A percentile compares a stretch with the other conserved stretches of the same genome.
Evolutionary conservation across 2,113 vertebrate species (phyloP).

Genomic region (Hemibagrus wyckioides): DNA sequence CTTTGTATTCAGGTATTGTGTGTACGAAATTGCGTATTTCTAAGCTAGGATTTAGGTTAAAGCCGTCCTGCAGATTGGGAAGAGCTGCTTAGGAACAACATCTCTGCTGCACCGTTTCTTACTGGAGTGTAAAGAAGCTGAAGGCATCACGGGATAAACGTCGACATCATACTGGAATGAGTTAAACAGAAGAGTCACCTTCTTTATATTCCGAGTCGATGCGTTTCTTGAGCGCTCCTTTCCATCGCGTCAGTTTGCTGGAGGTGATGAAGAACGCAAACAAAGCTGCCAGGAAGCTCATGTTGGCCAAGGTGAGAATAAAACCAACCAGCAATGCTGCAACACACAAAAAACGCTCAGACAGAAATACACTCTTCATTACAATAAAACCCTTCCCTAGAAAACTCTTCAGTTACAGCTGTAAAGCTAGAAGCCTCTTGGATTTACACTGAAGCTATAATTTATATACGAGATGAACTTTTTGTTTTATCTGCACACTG

Average conservation of each 20-base stretch:
- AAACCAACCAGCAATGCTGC: conserved; percentile 90
- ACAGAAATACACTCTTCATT: neutral
- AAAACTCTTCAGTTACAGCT: neutral
- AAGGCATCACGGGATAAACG: neutral
- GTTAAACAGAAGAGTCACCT: conserved; percentile 71
- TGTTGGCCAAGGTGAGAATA: conserved; percentile 90
- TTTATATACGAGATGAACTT: neutral
- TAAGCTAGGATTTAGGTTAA: neutral
- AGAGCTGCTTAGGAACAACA: neutral
- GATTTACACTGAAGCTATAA: neutral
- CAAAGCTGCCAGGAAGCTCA: conserved; percentile 89
- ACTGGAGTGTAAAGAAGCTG: neutral
- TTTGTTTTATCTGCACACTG: neutral
- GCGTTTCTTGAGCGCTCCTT: conserved; percentile 81
- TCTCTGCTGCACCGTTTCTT: neutral
- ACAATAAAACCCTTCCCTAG: neutral
- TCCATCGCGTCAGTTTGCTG: conserved; percentile 93
- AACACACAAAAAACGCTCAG: conserved; percentile 23
- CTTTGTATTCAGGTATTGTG: neutral
- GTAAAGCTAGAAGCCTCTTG: neutral
- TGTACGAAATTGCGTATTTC: neutral
- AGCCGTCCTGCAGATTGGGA: neutral
- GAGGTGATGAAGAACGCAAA: conserved; percentile 90
- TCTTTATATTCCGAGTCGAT: conserved; percentile 93
- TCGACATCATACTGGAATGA: neutral